phyloP scores from a whole-genome alignment of 2,797 vertebrate genomes.

The Sebastes elongatus region DNA sequence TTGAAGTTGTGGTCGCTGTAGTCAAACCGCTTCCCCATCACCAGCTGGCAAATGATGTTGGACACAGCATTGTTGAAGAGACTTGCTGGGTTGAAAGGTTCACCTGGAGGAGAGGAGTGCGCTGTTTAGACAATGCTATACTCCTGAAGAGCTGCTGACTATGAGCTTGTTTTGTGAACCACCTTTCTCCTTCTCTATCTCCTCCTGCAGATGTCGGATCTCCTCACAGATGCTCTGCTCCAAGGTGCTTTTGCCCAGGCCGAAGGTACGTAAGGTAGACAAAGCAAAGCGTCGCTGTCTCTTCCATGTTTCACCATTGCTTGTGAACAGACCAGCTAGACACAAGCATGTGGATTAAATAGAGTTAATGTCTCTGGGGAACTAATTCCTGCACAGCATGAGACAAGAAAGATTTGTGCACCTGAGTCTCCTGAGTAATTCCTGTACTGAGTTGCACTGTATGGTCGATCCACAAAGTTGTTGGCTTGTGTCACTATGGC shows the following conservation, averaged over 20 bases:
- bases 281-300: constrained; percentile 72
- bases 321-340: constrained; percentile 67
- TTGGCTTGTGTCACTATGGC: constrained; percentile 79
- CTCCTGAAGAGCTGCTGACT: background rate
- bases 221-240: constrained; percentile 75
- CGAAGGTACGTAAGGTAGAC: constrained; percentile 68
- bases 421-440: constrained; percentile 60
- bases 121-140: background rate
- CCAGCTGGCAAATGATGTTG: constrained; percentile 79
- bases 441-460: rapidly evolving
- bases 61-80: constrained; percentile 73
- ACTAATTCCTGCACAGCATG: background rate
- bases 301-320: constrained; percentile 71
- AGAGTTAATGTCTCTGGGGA: rapidly evolving
- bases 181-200: constrained; percentile 72
- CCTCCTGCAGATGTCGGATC: constrained; percentile 62
- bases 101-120: constrained; percentile 45
- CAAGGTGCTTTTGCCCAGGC: constrained; percentile 64
- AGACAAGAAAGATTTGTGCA: constrained; percentile 33
- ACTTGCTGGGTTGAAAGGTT: constrained; percentile 53
- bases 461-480: constrained; percentile 77
- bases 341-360: background rate
- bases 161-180: background rate
- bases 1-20: constrained; percentile 71
- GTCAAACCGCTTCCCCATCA: constrained; percentile 75